Conservation (phyloP, 2,888 invertebrate species). For the Xestoiulus laeticollis region DNA sequence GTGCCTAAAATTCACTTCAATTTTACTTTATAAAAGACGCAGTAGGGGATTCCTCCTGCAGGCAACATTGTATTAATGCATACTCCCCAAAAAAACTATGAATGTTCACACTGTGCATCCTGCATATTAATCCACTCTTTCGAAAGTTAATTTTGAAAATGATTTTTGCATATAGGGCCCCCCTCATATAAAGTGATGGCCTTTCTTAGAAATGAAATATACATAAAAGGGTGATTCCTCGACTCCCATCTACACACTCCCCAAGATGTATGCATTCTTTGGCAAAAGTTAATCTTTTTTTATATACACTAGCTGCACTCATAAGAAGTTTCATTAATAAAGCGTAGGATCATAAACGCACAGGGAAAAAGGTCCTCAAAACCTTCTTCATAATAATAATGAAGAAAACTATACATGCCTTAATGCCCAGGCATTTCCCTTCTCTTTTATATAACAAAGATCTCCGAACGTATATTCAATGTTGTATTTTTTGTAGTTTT, state of each 20-base stretch:
- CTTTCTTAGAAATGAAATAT: constrained; percentile 14
- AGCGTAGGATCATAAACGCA: background rate
- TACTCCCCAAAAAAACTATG: background rate
- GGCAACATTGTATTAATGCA: background rate
- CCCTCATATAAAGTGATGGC: background rate
- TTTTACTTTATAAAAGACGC: constrained; percentile 5
- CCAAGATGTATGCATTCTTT: background rate
- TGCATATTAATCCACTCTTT: constrained; percentile 25
- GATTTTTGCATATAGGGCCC: background rate
- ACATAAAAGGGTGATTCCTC: background rate
- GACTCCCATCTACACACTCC: background rate
- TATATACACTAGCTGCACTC: background rate
- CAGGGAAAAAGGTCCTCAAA: background rate
- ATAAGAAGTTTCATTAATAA: background rate
- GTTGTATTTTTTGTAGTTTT: background rate
- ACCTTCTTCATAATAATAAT: background rate
- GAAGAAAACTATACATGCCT: background rate
- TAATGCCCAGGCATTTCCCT: background rate
- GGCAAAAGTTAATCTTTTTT: background rate
- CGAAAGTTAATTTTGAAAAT: background rate
- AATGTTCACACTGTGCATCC: background rate
- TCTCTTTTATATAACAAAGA: background rate
- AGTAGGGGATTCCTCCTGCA: background rate
- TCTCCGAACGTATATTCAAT: background rate
- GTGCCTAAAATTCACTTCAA: background rate